Evolutionary conservation across 2,888 invertebrate species (phyloP).

Genomic region (Nemapogon koenigi): DNA sequence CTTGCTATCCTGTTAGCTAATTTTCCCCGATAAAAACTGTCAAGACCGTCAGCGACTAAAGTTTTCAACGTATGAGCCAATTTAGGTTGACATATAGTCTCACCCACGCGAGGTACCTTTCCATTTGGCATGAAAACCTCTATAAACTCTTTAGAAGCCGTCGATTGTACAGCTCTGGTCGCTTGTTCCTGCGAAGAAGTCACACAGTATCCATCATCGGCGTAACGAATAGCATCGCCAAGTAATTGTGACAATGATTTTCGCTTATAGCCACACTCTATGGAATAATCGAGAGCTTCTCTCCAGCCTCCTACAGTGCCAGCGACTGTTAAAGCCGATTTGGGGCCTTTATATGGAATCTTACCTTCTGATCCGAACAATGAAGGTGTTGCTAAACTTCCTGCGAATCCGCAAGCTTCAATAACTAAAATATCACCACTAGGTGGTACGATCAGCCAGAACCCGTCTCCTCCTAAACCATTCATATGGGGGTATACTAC

Average conservation of each 20-base stretch:
- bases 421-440: slow-evolving; percentile 40
- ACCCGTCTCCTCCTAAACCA: slow-evolving; percentile 46
- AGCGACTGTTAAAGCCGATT: slow-evolving; percentile 43
- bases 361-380: slow-evolving; percentile 28
- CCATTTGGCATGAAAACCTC: slow-evolving; percentile 31
- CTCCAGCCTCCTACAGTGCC: slow-evolving; percentile 52
- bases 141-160: slow-evolving; percentile 24
- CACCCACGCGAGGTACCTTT: slow-evolving; percentile 29
- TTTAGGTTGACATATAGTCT: slow-evolving; percentile 34
- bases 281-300: slow-evolving; percentile 42
- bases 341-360: slow-evolving; percentile 39
- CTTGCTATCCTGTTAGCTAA: slow-evolving; percentile 36
- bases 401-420: slow-evolving; percentile 46
- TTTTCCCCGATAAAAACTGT: slow-evolving; percentile 43
- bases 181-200: slow-evolving; percentile 24
- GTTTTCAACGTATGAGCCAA: slow-evolving; percentile 35
- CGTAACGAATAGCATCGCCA: slow-evolving; percentile 43
- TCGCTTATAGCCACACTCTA: slow-evolving; percentile 40
- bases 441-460: slow-evolving; percentile 51
- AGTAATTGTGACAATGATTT: slow-evolving; percentile 32
- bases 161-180: slow-evolving; percentile 16
- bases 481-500: slow-evolving; percentile 55
- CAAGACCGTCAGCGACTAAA: slow-evolving; percentile 35
- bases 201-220: slow-evolving; percentile 41
- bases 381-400: slow-evolving; percentile 35